Evolutionary conservation across 2,113 vertebrate genomes (phyloP).

Genomic region (Sander lucioperca): DNA sequence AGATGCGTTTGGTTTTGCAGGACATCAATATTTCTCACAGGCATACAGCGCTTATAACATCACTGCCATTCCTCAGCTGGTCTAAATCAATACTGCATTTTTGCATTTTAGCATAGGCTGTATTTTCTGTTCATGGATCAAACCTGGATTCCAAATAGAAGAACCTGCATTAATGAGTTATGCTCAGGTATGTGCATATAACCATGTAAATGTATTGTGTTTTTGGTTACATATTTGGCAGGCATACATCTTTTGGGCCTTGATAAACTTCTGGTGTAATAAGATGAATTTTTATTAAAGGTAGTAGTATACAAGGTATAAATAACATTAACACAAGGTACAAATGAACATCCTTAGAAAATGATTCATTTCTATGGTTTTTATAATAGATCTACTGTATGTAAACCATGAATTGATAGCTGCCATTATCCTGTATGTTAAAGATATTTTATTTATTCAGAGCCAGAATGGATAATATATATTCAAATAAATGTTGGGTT

Average conservation of each 20-base stretch:
- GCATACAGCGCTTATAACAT: conserved; percentile 41
- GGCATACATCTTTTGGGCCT: conserved; percentile 77
- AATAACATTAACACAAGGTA: conserved; percentile 71
- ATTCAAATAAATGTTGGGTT: conserved; percentile 68
- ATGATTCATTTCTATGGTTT: conserved; percentile 65
- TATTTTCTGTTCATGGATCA: conserved; percentile 72
- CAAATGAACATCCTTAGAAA: conserved; percentile 83
- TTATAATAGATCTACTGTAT: conserved; percentile 52
- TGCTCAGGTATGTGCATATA: conserved; percentile 89
- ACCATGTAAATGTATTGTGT: conserved; percentile 84
- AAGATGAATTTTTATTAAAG: conserved; percentile 84
- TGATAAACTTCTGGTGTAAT: conserved; percentile 79
- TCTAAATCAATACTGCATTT: conserved; percentile 60
- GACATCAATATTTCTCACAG: conserved; percentile 50
- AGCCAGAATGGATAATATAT: conserved; percentile 57
- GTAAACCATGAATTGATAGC: conserved; percentile 34
- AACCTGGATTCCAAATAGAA: conserved; percentile 78
- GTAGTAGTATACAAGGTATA: conserved; percentile 75
- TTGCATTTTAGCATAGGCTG: conserved; percentile 70
- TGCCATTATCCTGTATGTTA: conserved; percentile 56
- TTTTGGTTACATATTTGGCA: conserved; percentile 79
- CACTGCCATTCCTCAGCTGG: conserved; percentile 65
- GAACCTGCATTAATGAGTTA: conserved; percentile 82
- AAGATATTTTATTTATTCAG: conserved; percentile 67
- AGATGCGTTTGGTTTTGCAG: conserved; percentile 57